A percentile compares a stretch with the other conserved stretches of the same genome.
Evolutionary conservation across 1,140 invertebrate species (phyloP).

Genomic region (Drosophila bipectinata): DNA sequence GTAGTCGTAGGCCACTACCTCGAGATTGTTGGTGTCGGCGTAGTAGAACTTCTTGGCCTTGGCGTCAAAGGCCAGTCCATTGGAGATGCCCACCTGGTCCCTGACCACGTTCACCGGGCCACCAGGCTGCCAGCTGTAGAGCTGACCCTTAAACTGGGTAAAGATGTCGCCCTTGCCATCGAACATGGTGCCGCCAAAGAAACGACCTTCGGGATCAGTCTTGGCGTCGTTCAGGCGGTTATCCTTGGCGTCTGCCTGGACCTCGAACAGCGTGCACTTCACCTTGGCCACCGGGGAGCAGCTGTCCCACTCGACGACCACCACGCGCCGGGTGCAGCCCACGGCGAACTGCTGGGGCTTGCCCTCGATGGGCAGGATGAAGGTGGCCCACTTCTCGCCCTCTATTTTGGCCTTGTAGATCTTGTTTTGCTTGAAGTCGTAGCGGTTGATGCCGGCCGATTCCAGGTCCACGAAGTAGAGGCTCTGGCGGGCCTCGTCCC

Average conservation of each 20-base stretch:
- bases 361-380: conserved; percentile 89
- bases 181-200: conserved; percentile 89
- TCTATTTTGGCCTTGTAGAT: conserved; percentile 84
- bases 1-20: conserved; percentile 90
- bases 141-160: conserved; percentile 85
- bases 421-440: conserved; percentile 85
- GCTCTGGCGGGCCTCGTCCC: conserved; percentile 86
- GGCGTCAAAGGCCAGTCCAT: conserved; percentile 92
- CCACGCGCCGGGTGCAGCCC: conserved; percentile 86
- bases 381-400: conserved; percentile 85
- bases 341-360: conserved; percentile 87
- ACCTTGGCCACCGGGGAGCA: conserved; percentile 84
- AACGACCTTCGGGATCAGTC: conserved; percentile 90
- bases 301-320: conserved; percentile 89
- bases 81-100: conserved; percentile 88
- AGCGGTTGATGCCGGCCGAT: conserved; percentile 85
- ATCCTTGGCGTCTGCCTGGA: conserved; percentile 85
- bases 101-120: conserved; percentile 86
- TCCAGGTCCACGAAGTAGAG: conserved; percentile 89
- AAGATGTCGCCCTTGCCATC: conserved; percentile 73
- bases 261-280: conserved; percentile 85
- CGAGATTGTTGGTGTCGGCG: conserved; percentile 88
- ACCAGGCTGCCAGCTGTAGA: conserved; percentile 85
- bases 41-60: conserved; percentile 90
- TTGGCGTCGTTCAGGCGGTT: conserved; percentile 95